A percentile compares a stretch with the other conserved stretches of the same genome.
phyloP scores from a whole-genome alignment of 1,140 invertebrate species.

The Lordiphosa mommai region DNA sequence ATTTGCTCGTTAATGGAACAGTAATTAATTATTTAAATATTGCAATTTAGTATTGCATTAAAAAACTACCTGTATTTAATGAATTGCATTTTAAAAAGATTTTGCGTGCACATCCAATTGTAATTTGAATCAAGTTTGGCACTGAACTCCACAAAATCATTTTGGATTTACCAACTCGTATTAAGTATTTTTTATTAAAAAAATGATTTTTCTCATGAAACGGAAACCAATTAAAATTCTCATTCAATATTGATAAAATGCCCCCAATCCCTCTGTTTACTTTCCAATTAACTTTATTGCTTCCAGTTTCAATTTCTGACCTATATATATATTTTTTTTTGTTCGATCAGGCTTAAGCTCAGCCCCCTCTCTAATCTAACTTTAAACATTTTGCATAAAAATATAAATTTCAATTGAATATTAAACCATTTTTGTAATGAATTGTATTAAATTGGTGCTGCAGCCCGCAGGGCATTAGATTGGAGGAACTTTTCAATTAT shows the following conservation, averaged over 20 bases:
- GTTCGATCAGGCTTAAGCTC: too few species aligned
- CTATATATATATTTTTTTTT: not conserved
- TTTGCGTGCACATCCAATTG: not conserved
- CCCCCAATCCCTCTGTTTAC: not conserved
- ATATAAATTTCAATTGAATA: too few species aligned
- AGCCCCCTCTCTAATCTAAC: too few species aligned
- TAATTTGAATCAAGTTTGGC: not conserved
- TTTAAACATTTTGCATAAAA: too few species aligned
- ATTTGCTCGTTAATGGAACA: too few species aligned
- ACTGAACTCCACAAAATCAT: constrained; percentile 2
- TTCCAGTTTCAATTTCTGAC: constrained; percentile 4
- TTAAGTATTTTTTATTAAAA: constrained; percentile 3
- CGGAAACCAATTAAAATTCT: constrained; percentile 8
- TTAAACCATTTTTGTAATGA: too few species aligned
- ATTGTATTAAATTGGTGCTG: too few species aligned
- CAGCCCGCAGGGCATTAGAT: not conserved
- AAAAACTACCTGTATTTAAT: too few species aligned
- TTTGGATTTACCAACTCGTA: too few species aligned
- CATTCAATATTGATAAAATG: constrained; percentile 8
- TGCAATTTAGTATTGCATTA: too few species aligned
- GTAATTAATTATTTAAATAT: too few species aligned
- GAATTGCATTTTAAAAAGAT: too few species aligned
- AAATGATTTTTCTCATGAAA: constrained; percentile 7
- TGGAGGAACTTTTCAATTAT: not conserved
- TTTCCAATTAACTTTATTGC: constrained; percentile 8